Base-by-base conservation (phyloP, 2,888 invertebrate species). In the Volucella bombylans region DNA sequence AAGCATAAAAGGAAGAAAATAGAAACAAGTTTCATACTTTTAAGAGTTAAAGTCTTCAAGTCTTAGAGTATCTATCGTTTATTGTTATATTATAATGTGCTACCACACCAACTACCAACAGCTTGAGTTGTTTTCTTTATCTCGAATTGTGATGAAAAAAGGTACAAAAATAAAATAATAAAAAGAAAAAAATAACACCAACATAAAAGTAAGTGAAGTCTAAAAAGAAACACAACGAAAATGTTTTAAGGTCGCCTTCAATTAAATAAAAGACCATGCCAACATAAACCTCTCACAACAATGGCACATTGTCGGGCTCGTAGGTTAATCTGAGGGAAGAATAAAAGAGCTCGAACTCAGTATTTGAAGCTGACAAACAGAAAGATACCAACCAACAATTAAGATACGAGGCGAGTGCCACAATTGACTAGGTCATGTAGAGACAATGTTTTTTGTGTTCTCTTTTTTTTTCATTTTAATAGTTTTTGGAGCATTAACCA, bases 201-300 rank as follows among this genome's bases (percentile, higher is more conserved):
- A 23, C 1, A 23, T 23, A 23, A 23, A 23, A 23, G 23, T 4
- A 23, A 23, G 23, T 23, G 3, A 23, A 23, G 0, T 4, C 23
- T 23, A 23, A 23, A 23, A 23, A 23, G 4, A 1, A 23, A 23
- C 23, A 23, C 3, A 78, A 78, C 57, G 64, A 64, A 78, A 62
- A 71, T 71, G 74, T 80, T 83, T 83, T 79, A 83, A 83, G 83
- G 83, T 83, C 79, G 61, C 61, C 54, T 74, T 71, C 61, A 80
- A 83, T 79, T 74, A 80, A 80, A 83, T 74, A 55, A 67, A 69
- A 83, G 45, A 61, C 54, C 79, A 71, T 74, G 59, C 31, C 47
- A 59, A 54, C 59, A 65, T 61, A 54, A 74, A 74, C 62, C 64
- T 54, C 23, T 38, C 38, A 49, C 67, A 65, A 74, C 67, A 67